Evolutionary conservation across 2,113 vertebrate species (phyloP).

Genomic region (Antechinus stuartii): DNA sequence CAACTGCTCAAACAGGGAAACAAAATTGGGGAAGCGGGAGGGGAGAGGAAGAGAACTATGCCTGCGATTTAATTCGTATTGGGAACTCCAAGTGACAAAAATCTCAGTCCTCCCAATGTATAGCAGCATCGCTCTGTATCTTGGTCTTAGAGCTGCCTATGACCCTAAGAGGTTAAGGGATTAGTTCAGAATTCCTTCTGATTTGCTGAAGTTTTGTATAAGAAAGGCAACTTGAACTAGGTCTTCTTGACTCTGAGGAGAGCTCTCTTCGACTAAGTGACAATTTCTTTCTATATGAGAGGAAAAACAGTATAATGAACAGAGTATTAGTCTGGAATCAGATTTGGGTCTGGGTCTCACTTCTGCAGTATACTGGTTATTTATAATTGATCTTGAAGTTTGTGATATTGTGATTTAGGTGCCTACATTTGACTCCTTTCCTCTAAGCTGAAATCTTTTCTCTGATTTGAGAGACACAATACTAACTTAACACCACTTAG

Average conservation of each 20-base stretch:
- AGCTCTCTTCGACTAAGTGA: neutral
- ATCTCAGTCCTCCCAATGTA: neutral
- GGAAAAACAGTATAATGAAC: neutral
- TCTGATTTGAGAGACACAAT: neutral
- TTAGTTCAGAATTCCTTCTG: neutral
- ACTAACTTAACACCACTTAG: neutral
- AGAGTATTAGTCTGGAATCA: neutral
- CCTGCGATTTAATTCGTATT: neutral
- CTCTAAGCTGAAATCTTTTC: neutral
- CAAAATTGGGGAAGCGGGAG: neutral
- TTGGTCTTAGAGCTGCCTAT: neutral
- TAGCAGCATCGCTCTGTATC: neutral
- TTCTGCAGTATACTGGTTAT: neutral
- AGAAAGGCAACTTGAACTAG: neutral
- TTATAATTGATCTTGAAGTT: neutral
- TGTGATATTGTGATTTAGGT: slow-evolving; percentile 10
- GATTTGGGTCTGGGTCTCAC: neutral
- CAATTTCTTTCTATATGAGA: neutral
- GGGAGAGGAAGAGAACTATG: neutral
- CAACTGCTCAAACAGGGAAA: neutral
- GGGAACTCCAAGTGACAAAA: neutral
- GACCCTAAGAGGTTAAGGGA: neutral
- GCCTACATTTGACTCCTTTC: neutral
- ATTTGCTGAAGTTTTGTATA: neutral
- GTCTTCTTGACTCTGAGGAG: neutral